phyloP scores from a whole-genome alignment of 92 coral and sea anemone species.

The Actinostola sp. region DNA sequence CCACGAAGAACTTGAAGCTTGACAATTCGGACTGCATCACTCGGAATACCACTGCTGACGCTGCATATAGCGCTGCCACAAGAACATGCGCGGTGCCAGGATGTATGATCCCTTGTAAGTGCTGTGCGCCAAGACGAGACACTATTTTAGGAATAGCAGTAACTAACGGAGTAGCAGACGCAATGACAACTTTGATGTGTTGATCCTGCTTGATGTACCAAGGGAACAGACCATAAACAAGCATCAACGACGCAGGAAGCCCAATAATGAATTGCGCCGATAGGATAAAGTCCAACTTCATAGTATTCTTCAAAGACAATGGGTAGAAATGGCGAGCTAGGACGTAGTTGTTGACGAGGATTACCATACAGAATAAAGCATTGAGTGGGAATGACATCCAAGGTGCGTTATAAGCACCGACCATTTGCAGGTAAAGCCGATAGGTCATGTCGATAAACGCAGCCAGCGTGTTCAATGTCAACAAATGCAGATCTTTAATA shows the following conservation, averaged over 20 bases:
- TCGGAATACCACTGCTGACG: constrained; percentile 50
- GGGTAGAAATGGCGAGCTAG: constrained; percentile 37
- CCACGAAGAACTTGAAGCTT: constrained; percentile 54
- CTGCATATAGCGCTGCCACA: constrained; percentile 41
- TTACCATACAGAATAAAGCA: constrained; percentile 32
- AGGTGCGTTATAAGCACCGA: constrained; percentile 52
- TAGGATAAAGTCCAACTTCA: constrained; percentile 33
- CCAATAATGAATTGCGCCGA: constrained; percentile 65
- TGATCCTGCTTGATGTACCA: constrained; percentile 36
- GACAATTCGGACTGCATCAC: constrained; percentile 77
- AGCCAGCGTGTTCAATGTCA: constrained; percentile 62
- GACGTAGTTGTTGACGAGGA: constrained; percentile 48
- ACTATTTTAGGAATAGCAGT: constrained; percentile 57
- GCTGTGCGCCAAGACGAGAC: constrained; percentile 47
- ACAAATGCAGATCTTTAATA: constrained; percentile 52
- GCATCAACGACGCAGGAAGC: constrained; percentile 40
- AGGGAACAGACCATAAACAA: constrained; percentile 61
- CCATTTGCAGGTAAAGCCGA: constrained; percentile 52
- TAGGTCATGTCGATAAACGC: constrained; percentile 63
- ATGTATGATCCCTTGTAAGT: constrained; percentile 54
- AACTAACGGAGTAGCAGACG: constrained; percentile 45
- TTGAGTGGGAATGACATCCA: constrained; percentile 75
- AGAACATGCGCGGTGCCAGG: constrained; percentile 56
- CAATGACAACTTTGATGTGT: constrained; percentile 30
- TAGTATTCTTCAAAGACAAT: constrained; percentile 11